Evolutionary conservation across 1,140 invertebrate genomes (phyloP), one percentile per base, ranked within the genome.

Genomic region (Cotesia vestalis): DNA sequence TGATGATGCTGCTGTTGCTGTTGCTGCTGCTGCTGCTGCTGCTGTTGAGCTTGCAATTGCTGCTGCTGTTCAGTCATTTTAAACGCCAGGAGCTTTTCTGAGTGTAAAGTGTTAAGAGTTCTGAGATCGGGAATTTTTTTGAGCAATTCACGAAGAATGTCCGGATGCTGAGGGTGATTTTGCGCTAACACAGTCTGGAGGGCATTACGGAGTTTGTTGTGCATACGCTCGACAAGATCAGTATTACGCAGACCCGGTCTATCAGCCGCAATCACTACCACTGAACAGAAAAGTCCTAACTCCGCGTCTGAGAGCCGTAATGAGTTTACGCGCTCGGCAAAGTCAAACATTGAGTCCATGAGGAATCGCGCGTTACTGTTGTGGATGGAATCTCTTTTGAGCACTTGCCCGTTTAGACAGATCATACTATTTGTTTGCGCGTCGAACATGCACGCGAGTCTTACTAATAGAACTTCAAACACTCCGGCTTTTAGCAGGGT

Each of bases 311-410:
- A 94, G 66, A 99, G 88, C 80, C 93, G 91, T 81, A 98, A 90
- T 5, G 91, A 91, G 83, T 98, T 98, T 84, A 99, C 93, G 75
- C 95, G 90, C 81, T 98, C 96, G 53, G 96, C 95, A 86, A 99
- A 98, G 80, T 98, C 97, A 84, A 99, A 98, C 88, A 98, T 98
- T 73, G 95, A 97, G 81, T 98, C 95, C 86, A 98, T 94, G 36
- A 99, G 91, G 83, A 98, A 98, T 76, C 95, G 90, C 9, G 96
- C 95, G 87, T 97, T 97, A 73, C 94, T 94, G 81, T 93, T 94
- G 85, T 95, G 94, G 73, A 97, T 94, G 62, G 95, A 92, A 83
- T 97, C 95, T 62, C 94, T 90, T 78, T 95, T 94, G 81, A 97
- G 91, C 75, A 97, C 92, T 85, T 96, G 94, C 61, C 95, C 95